phyloP scores from a whole-genome alignment of 2,888 invertebrate species.

The Spodoptera picta region DNA sequence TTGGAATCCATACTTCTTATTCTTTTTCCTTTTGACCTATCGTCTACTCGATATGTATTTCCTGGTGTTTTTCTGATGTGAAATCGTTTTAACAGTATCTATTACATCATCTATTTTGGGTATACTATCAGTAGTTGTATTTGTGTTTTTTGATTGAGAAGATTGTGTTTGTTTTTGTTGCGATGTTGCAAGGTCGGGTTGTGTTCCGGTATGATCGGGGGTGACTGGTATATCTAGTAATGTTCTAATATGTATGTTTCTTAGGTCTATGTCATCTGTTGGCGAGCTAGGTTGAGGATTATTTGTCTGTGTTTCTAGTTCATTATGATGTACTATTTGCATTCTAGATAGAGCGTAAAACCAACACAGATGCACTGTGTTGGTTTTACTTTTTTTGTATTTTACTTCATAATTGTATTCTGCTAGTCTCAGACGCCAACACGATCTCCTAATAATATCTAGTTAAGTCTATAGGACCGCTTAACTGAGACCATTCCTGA shows the following conservation, averaged over 20 bases:
- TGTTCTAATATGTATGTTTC: constrained; percentile 2
- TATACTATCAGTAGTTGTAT: constrained; percentile 2
- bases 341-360: constrained; percentile 56
- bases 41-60: constrained; percentile 36
- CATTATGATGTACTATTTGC: constrained; percentile 36
- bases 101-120: constrained; percentile 47
- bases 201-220: no score
- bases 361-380: no score
- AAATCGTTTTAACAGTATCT: constrained; percentile 55
- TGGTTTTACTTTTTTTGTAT: constrained; percentile 55
- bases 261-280: not conserved
- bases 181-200: not conserved
- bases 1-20: constrained; percentile 11
- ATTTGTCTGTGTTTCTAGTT: not conserved
- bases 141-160: not conserved
- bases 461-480: no score
- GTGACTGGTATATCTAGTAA: not conserved
- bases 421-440: constrained; percentile 65
- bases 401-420: constrained; percentile 25
- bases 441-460: constrained; percentile 3
- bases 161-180: not conserved
- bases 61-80: constrained; percentile 49
- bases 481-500: no score
- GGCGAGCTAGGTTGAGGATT: constrained; percentile 14
- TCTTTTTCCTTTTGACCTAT: constrained; percentile 39